These are phyloP conservation scores for Tauraco hartlaubi DNA, from an alignment of 2,797 vertebrate genomes.

Conservation along the genomic window DNA sequence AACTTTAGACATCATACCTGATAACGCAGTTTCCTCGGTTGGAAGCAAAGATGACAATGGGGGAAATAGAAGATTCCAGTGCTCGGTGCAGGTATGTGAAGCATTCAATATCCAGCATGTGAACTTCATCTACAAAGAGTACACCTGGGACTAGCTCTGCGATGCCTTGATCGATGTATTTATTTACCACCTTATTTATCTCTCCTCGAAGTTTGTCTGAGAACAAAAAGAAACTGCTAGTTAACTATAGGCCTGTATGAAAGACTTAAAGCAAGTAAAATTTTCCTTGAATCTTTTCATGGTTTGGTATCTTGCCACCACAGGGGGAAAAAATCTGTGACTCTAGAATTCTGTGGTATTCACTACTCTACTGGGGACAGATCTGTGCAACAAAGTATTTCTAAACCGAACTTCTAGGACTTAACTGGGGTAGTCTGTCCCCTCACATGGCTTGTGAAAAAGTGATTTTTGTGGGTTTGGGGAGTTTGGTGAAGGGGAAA, in stretches of 20 bases:
- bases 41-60: constrained; percentile 97
- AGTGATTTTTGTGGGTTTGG: background rate
- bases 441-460: background rate
- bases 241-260: background rate
- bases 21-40: constrained; percentile 97
- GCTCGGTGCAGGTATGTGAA: constrained; percentile 98
- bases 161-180: constrained; percentile 97
- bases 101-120: constrained; percentile 99
- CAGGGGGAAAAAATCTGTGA: background rate
- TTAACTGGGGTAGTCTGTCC: background rate
- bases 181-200: constrained; percentile 99
- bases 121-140: constrained; percentile 97
- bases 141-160: constrained; percentile 97
- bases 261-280: background rate
- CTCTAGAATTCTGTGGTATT: background rate
- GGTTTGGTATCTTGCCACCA: background rate
- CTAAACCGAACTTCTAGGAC: background rate
- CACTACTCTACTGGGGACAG: background rate
- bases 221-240: background rate
- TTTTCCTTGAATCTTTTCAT: background rate
- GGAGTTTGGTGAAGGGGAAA: background rate
- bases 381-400: background rate
- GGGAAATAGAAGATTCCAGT: constrained; percentile 94
- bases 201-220: constrained; percentile 95
- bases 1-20: constrained; percentile 81